Evolutionary conservation across 2,888 invertebrate species (phyloP).

Genomic region (Acleris sparsana): DNA sequence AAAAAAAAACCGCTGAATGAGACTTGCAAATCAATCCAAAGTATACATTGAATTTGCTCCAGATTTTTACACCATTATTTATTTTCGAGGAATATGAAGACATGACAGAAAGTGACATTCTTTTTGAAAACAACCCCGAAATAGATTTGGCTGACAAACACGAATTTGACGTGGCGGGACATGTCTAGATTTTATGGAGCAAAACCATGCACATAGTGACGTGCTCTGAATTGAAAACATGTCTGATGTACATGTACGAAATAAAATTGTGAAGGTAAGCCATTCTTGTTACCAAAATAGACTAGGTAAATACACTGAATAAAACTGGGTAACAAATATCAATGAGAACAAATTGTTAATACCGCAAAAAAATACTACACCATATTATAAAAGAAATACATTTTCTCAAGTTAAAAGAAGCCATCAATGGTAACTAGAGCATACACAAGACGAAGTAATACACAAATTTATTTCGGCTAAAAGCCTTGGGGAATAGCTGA

Average conservation of each 20-base stretch:
- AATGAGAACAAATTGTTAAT: neutral
- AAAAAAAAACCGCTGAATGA: constrained; percentile 11
- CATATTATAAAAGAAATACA: neutral
- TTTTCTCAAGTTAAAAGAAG: neutral
- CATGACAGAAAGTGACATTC: constrained; percentile 6
- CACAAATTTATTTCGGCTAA: neutral
- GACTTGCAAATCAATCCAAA: neutral
- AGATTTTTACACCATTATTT: neutral
- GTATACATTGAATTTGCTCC: constrained; percentile 5
- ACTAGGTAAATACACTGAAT: too few relatives aligned
- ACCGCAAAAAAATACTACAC: neutral
- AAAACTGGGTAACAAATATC: too few relatives aligned
- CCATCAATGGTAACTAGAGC: neutral
- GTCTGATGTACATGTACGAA: neutral
- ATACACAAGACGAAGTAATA: neutral
- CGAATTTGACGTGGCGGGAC: neutral
- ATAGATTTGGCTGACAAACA: constrained; percentile 6
- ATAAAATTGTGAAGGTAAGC: neutral
- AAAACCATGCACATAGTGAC: neutral
- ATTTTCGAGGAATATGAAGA: constrained; percentile 2
- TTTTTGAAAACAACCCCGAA: neutral
- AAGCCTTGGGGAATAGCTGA: constrained; percentile 7
- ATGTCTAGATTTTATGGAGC: constrained; percentile 6
- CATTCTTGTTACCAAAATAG: neutral
- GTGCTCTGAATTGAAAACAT: too few relatives aligned